These are phyloP conservation scores for Polymixis flavicincta DNA, from an alignment of 2,888 invertebrate genomes.

Conservation along the genomic window DNA sequence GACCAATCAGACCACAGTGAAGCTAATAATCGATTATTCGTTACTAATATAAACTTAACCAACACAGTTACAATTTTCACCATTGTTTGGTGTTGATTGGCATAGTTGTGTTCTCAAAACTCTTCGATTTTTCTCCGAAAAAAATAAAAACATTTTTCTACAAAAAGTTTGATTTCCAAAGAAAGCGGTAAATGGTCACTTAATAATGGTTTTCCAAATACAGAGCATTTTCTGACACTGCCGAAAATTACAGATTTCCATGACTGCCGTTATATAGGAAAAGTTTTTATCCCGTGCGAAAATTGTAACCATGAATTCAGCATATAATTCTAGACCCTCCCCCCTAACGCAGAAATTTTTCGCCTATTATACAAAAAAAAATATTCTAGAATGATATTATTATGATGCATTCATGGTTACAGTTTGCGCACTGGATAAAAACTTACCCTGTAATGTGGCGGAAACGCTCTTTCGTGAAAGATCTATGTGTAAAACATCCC, in stretches of 20 bases:
- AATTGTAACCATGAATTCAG: too few relatives aligned
- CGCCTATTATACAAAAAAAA: too few relatives aligned
- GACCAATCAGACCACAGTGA: constrained; percentile 24
- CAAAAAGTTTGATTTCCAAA: background rate
- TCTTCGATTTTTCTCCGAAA: background rate
- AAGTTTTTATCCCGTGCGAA: too few relatives aligned
- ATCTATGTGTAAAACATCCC: too few relatives aligned
- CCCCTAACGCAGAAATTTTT: too few relatives aligned
- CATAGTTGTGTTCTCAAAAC: background rate
- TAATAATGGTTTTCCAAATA: background rate
- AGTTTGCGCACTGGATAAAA: too few relatives aligned
- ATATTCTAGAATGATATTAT: too few relatives aligned
- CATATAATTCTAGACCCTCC: too few relatives aligned
- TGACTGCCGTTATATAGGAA: too few relatives aligned
- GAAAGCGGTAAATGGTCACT: background rate
- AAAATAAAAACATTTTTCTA: too few relatives aligned
- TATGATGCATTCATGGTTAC: too few relatives aligned
- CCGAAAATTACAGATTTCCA: background rate
- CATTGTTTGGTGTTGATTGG: background rate
- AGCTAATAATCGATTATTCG: constrained; percentile 6
- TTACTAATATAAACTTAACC: background rate
- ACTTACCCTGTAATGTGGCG: too few relatives aligned
- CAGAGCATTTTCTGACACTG: background rate
- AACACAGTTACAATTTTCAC: background rate
- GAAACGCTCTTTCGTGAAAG: background rate